Conservation (phyloP, 1,140 invertebrate species). For the Teleogryllus occipitalis region DNA sequence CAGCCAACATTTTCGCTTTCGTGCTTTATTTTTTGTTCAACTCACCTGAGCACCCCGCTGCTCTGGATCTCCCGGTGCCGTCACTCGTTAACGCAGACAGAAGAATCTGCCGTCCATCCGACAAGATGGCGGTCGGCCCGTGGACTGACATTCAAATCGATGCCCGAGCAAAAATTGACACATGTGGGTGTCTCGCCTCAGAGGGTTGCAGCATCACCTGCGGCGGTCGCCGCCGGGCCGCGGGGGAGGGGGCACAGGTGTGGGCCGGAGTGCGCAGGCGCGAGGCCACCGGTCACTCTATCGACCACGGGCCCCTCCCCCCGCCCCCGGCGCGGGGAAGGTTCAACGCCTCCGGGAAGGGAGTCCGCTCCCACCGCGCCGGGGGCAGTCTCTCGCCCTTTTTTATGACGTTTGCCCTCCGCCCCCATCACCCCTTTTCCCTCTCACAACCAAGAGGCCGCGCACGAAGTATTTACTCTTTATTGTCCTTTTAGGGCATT, state of each 20-base stretch:
- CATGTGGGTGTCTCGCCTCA: not conserved
- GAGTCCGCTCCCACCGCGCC: not conserved
- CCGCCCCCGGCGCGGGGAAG: not conserved
- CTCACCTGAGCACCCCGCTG: too few species aligned
- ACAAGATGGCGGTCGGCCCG: not conserved
- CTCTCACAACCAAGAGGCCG: too few species aligned
- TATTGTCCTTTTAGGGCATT: too few species aligned
- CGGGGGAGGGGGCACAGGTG: too few species aligned
- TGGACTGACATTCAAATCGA: slow-evolving; percentile 1
- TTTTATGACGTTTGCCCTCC: not conserved
- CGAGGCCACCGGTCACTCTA: not conserved
- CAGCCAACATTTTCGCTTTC: too few species aligned
- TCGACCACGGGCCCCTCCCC: not conserved
- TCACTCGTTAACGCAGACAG: not conserved
- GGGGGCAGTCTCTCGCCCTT: not conserved
- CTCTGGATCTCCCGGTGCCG: too few species aligned
- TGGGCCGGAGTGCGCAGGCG: too few species aligned
- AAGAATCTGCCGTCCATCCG: not conserved
- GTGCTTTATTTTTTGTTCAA: too few species aligned
- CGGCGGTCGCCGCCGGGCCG: too few species aligned
- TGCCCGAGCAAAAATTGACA: not conserved
- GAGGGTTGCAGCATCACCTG: not conserved
- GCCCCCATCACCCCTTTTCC: too few species aligned
- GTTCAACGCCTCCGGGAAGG: not conserved
- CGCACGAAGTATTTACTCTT: too few species aligned